Base-by-base conservation (phyloP, 1,140 invertebrate genomes). In the Cherax quadricarinatus region DNA sequence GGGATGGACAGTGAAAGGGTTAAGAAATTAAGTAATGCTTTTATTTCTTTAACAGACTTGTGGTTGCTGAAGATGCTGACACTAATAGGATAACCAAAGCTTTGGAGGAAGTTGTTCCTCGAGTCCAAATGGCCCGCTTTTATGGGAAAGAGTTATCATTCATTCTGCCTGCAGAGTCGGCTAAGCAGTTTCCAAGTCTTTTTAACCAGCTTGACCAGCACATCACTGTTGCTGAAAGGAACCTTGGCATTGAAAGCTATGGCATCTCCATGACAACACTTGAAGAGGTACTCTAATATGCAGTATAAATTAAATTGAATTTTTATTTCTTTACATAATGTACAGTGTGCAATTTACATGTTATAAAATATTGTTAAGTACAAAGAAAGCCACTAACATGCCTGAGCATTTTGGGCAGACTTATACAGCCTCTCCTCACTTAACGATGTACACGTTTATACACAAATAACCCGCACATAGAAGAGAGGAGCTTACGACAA, bases 231-330 rank as follows among this genome's bases (percentile, higher is more conserved):
- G 89, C 86, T 12, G 96, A 97, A 94, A 97, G 97, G 66, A 96
- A 96, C 86, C 96, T 96, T 21, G 97, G 97, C 41, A 97, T 99
- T 85, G 97, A 96, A 91, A 98, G 97, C 94, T 99, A 98, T 95
- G 98, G 98, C 0, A 97, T 99, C 0, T 98, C 98, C 49, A 98
- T 99, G 97, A 98, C 98, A 21, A 98, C 98, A 0, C 95, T 99
- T 88, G 98, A 99, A 95, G 98, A 99, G 95, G 98, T 98, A 18
- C 82, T 21, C 4, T 57, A 41, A 16, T 60, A 10, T 60, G 57
- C 9, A 10, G 57, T 9, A 9, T 60, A 60, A 10, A 16, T 60
- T 10, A 10, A 9, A 9, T 60, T 16, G 3, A 60, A 10, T 9
- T 60, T 9, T 60, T 60, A 10, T 9, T 9, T 60, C 9, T 9